Evolutionary conservation across 1,140 invertebrate genomes (phyloP).

Genomic region (Drosophila pachea): DNA sequence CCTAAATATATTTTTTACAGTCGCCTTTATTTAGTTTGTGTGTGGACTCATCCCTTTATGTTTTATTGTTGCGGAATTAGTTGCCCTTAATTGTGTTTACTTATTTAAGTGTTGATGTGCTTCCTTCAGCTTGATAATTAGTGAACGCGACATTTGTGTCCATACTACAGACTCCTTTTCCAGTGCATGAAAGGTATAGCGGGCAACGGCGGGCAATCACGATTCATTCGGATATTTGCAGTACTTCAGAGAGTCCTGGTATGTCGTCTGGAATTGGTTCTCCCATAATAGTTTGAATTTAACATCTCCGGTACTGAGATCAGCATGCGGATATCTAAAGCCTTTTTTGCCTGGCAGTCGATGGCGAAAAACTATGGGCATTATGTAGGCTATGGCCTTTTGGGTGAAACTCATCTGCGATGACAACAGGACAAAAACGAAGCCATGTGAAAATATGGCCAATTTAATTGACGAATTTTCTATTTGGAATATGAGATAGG

Average conservation of each 20-base stretch:
- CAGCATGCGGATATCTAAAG: neutral
- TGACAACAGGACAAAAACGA: slow-evolving; percentile 40
- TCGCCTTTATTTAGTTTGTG: too few relatives aligned
- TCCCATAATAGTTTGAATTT: slow-evolving; percentile 52
- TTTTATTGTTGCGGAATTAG: too few relatives aligned
- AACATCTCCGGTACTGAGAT: slow-evolving; percentile 38
- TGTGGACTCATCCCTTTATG: too few relatives aligned
- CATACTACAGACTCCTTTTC: too few relatives aligned
- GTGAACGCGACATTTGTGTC: neutral
- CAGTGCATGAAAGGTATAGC: too few relatives aligned
- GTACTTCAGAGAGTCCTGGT: slow-evolving; percentile 18
- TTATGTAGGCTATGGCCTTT: slow-evolving; percentile 30
- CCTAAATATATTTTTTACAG: too few relatives aligned
- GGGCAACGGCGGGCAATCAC: too few relatives aligned
- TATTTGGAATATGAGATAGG: slow-evolving; percentile 42
- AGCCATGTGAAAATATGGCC: slow-evolving; percentile 50
- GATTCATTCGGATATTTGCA: too few relatives aligned
- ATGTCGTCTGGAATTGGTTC: slow-evolving; percentile 36
- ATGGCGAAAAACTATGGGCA: slow-evolving; percentile 34
- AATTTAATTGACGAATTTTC: slow-evolving; percentile 13
- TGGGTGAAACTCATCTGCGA: neutral
- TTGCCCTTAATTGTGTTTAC: too few relatives aligned
- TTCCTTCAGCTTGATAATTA: too few relatives aligned
- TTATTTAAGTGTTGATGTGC: too few relatives aligned
- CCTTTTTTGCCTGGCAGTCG: neutral